Percentiles rank a stretch among this genome's conserved stretches.
Evolutionary conservation across 2,113 vertebrate genomes (phyloP).

Genomic region (Ariopsis seemanni): DNA sequence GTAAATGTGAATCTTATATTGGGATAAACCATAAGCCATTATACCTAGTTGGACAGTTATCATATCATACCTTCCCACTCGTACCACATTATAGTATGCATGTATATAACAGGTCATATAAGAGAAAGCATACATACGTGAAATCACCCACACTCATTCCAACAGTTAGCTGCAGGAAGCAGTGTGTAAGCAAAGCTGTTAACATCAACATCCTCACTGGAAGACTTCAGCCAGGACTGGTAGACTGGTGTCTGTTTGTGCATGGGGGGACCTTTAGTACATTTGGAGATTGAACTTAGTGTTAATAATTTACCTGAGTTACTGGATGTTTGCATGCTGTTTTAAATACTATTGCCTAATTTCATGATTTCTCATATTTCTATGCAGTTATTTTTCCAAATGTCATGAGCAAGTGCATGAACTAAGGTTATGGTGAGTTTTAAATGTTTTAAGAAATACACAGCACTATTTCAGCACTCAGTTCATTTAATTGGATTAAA

Average conservation of each 20-base stretch:
- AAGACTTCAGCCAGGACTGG: constrained; percentile 13
- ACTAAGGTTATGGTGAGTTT: background rate
- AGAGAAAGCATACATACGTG: constrained; percentile 52
- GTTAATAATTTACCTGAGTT: constrained; percentile 33
- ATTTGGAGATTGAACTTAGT: background rate
- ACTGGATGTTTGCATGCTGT: background rate
- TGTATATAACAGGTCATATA: background rate
- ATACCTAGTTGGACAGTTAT: background rate
- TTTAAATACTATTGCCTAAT: background rate
- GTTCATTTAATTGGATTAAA: background rate
- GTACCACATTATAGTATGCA: background rate
- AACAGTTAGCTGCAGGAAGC: constrained; percentile 57
- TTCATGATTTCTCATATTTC: background rate
- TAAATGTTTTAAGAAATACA: background rate
- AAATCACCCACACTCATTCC: constrained; percentile 48
- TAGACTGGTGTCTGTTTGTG: background rate
- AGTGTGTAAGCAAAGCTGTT: constrained; percentile 49
- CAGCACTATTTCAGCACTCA: background rate
- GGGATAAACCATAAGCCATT: background rate
- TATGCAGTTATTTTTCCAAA: background rate
- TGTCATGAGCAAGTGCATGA: background rate
- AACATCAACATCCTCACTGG: constrained; percentile 62
- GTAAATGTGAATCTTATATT: background rate
- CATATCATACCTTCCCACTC: background rate
- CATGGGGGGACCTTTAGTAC: constrained; percentile 2